Evolutionary conservation across 23 tunicate genomes (phyloP), one percentile per base, ranked within the genome.

Genomic region (Ciona savignyi): DNA sequence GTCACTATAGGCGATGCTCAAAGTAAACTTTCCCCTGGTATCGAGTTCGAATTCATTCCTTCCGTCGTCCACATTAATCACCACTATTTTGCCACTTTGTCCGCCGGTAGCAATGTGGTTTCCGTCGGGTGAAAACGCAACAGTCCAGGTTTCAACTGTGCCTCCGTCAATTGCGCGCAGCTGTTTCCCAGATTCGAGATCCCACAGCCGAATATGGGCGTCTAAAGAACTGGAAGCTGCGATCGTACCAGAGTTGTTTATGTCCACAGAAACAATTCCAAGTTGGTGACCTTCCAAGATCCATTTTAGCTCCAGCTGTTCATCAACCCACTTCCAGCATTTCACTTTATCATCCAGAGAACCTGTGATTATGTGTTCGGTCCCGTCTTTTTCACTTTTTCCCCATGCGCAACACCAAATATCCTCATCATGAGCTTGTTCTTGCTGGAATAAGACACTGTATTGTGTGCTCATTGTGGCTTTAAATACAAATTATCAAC

Each of bases 391-490:
- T 51, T 86, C 95, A 79, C 83, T 87, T 34, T 80, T 94, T 6
- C 86, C 99, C 99, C 99, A 94, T 15, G 95, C 95, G 79, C 93
- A 87, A 15, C 82, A 73, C 99, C 99, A 94, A 26, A 94, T 94
- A 22, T 93, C 99, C 61, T 94, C 99, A 66, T 82, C 99, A 71
- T 94, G 99, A 28, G 99, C 99, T 33, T 82, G 83, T 66, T 94
- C 99, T 83, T 94, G 95, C 70, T 94, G 87, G 67, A 86, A 87
- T 24, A 94, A 78, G 28, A 94, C 63, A 66, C 95, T 86, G 67
- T 86, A 94, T 64, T 94, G 95, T 11, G 95, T 86, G 49, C 95
- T 83, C 99, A 94, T 94, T 33, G 67, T 42, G 15, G 56, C 56
- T 42, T n/a, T n/a, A n/a, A n/a, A n/a, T n/a, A n/a, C n/a, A n/a